Evolutionary conservation across 2,888 invertebrate species (phyloP), one percentile per base, ranked within the genome.

Genomic region (Eristalis pertinax): DNA sequence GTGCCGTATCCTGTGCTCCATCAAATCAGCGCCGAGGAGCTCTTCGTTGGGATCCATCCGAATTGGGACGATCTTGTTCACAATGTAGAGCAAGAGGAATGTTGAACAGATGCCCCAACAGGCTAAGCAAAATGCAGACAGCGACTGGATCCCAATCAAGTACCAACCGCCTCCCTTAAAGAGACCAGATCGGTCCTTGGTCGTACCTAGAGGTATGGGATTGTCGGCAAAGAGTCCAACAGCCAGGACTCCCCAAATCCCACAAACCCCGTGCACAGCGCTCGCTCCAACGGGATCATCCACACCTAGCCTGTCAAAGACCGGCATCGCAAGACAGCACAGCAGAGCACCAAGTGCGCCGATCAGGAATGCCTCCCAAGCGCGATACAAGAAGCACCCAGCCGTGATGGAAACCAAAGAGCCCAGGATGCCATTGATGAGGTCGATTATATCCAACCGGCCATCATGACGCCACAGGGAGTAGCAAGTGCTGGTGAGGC

Each of bases 211-310:
- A 0, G 98, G 97, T 76, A 95, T 93, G 0, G 98, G 98, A 92
- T 97, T 95, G 78, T 97, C 96, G 11, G 98, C 98, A 91, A 98
- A 98, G 0, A 98, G 93, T 0, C 98, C 98, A 0, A 98, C 97
- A 0, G 98, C 97, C 26, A 90, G 75, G 5, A 91, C 91, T 11
- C 98, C 96, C 96, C 96, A 96, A 73, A 96, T 94, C 0, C 96
- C 96, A 70, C 95, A 95, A n/a, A 95, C 94, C 89, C 98, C 98
- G 91, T 98, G 98, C 1, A 98, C 98, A 0, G 98, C 95, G 15
- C 97, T 96, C 0, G 98, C 98, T 0, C 98, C 98, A 0, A 98
- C 98, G 0, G 98, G 98, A 89, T 93, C 93, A 91, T 98, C 98
- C 0, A 98, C 95, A 11, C 95, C 95, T 86, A 97, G 90, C 91